Evolutionary conservation across 1,140 invertebrate genomes (phyloP).

Genomic region (Ips typographus): DNA sequence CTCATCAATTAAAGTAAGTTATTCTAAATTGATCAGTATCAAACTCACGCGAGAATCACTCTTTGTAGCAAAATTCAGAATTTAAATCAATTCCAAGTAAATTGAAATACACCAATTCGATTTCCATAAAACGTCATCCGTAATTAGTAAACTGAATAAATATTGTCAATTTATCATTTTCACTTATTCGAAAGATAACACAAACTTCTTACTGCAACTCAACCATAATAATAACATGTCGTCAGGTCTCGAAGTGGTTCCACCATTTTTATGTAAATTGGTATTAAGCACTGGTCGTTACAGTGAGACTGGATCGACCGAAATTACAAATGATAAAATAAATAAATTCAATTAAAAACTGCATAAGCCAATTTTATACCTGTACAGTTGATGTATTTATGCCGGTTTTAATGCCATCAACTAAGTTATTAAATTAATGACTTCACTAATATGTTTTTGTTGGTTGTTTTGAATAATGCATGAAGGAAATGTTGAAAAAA

Average conservation of each 20-base stretch:
- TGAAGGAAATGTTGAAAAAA: not conserved
- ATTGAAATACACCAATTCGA: too few relatives aligned
- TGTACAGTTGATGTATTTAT: not conserved
- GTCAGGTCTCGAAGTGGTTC: not conserved
- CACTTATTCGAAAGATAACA: too few relatives aligned
- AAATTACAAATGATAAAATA: slow-evolving; percentile 3
- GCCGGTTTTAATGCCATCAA: not conserved
- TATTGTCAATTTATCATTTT: too few relatives aligned
- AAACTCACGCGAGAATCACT: too few relatives aligned
- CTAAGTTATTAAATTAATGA: slow-evolving; percentile 1
- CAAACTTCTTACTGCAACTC: not conserved
- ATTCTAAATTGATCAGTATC: too few relatives aligned
- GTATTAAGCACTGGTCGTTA: not conserved
- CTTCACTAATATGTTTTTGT: not conserved
- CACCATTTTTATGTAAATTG: not conserved
- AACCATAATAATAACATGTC: not conserved
- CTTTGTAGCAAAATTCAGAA: too few relatives aligned
- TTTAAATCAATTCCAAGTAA: too few relatives aligned
- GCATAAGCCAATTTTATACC: slow-evolving; percentile 3
- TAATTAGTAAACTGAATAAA: too few relatives aligned
- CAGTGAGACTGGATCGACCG: not conserved
- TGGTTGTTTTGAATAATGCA: not conserved
- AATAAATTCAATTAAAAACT: slow-evolving; percentile 6
- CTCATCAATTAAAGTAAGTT: too few relatives aligned
- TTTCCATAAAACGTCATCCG: too few relatives aligned